Conservation (phyloP, 2,888 invertebrate species). For the Drosophila kanekoi region DNA sequence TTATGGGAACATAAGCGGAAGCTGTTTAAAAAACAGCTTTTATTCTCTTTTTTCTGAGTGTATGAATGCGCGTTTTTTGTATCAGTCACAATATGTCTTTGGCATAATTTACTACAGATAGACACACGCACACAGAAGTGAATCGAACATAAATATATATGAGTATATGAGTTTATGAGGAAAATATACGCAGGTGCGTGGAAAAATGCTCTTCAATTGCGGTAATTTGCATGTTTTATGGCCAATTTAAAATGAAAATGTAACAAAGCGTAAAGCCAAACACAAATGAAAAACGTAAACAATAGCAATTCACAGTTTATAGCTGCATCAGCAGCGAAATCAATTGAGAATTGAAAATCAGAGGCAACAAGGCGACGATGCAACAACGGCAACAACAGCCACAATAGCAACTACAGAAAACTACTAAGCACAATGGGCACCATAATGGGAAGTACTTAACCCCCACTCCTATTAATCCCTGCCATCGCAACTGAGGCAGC, state of each 20-base stretch:
- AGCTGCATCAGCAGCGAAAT: conserved; percentile 50
- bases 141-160: conserved; percentile 12
- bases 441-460: too few species aligned
- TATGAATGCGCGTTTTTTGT: neutral
- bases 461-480: too few species aligned
- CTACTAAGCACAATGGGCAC: too few species aligned
- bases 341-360: conserved; percentile 45
- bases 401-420: neutral
- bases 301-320: conserved; percentile 61
- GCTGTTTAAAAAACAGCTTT: too few species aligned
- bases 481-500: too few species aligned
- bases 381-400: conserved; percentile 23
- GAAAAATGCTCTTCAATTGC: conserved; percentile 24
- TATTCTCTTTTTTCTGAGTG: neutral
- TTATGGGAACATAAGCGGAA: too few species aligned
- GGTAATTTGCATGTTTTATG: conserved; percentile 69
- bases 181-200: conserved; percentile 7
- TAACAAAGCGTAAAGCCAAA: conserved; percentile 55
- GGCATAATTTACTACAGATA: conserved; percentile 12
- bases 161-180: too few species aligned
- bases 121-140: neutral
- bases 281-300: conserved; percentile 59
- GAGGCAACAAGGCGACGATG: conserved; percentile 40
- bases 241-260: conserved; percentile 62
- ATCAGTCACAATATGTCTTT: conserved; percentile 20